These are phyloP conservation scores for Melanchra persicariae DNA, from an alignment of 2,888 invertebrate genomes.

Conservation along the genomic window DNA sequence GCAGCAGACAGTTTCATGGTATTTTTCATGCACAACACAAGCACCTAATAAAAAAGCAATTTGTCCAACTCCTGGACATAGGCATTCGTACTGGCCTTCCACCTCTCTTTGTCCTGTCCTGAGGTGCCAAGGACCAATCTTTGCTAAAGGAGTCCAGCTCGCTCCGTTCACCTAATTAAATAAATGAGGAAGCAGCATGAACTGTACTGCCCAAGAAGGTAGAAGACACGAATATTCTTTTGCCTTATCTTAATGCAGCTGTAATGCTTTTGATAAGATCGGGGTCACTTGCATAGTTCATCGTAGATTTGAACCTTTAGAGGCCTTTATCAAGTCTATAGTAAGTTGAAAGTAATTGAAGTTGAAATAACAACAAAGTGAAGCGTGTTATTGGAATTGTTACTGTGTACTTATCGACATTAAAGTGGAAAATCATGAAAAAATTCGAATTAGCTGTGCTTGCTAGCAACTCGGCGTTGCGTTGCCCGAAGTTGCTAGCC, in stretches of 20 bases:
- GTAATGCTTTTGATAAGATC: background rate
- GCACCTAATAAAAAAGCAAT: too few species aligned
- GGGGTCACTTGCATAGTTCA: background rate
- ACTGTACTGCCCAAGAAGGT: background rate
- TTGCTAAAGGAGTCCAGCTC: background rate
- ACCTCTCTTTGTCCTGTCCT: background rate
- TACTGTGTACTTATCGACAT: constrained; percentile 34
- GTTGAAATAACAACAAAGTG: constrained; percentile 18
- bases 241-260: background rate
- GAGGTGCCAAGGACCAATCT: background rate
- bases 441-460: constrained; percentile 23
- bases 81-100: background rate
- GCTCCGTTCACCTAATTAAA: background rate
- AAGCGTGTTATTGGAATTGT: constrained; percentile 49
- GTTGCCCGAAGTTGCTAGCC: too few species aligned
- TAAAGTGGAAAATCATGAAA: constrained; percentile 41
- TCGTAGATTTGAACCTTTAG: constrained; percentile 10
- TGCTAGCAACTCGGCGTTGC: too few species aligned
- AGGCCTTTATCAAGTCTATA: background rate
- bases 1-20: background rate
- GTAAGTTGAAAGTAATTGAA: background rate
- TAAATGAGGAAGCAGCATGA: too few species aligned
- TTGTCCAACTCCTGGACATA: background rate
- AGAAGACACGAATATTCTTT: background rate
- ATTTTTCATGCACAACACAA: background rate